Base-by-base conservation (phyloP, 2,113 vertebrate species). In the Colistium nudipinnis region DNA sequence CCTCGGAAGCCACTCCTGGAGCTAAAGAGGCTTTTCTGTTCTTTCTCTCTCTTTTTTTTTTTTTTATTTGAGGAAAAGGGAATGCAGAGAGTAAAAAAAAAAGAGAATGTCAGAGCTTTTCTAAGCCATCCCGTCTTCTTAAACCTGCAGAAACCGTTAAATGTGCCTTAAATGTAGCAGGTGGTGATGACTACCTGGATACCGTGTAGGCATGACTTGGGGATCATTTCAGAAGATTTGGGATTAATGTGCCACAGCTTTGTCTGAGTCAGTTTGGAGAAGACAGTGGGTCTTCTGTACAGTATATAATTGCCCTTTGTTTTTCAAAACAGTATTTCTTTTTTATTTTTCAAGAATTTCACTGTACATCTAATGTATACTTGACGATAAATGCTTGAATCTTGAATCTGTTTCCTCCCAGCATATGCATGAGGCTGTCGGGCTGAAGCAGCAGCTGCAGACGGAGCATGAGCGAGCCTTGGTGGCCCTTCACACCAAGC, bases 381-480 rank as follows among this genome's bases (percentile, higher is more conserved):
- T n/a, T n/a, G n/a, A n/a, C n/a, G n/a, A n/a, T n/a, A n/a, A n/a
- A 25, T 25, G 20, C 22, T 25, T 45, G 16, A 11, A 74, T 6
- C n/a, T 19, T 54, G n/a, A 78, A 3, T 80, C 30, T 73, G 31
- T 67, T 27, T 67, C 30, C 47, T 44, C 19, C 1, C 88, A 97
- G 96, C 94, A 94, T 89, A 96, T 98, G 95, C 94, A 93, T 63
- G 93, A 96, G 90, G 93, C 95, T 82, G 94, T 95, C 12, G 94
- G 95, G 35, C 92, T 94, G 87, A 94, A 94, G 93, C 96, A 96
- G 93, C 95, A 95, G 89, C 90, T 97, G 92, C 94, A 97, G 79
- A 68, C 91, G 87, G 96, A 98, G 95, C 95, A 98, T 97, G 96
- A 95, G 81, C 93, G 95, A 84, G 94, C 94, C 85, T 93, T 97